phyloP scores from a whole-genome alignment of 2,888 invertebrate species.

The Heliconius erato region DNA sequence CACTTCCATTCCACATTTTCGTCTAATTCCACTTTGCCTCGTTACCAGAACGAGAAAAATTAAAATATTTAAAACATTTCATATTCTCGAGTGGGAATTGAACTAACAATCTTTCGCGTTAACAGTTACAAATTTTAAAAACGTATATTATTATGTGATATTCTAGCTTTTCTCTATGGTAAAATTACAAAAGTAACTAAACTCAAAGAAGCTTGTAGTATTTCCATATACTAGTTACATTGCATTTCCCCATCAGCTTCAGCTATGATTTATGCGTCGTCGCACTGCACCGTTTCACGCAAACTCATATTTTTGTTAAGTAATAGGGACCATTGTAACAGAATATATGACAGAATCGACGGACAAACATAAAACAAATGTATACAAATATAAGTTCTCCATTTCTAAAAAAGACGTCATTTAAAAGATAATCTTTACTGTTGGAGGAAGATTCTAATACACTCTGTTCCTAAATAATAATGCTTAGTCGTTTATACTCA shows the following conservation, averaged over 20 bases:
- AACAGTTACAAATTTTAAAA: too few species aligned
- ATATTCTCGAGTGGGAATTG: too few species aligned
- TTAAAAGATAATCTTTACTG: too few species aligned
- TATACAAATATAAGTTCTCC: too few species aligned
- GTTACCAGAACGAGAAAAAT: too few species aligned
- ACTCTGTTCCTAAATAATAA: neutral
- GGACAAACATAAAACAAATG: too few species aligned
- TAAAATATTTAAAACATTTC: too few species aligned
- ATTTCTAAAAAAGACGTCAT: too few species aligned
- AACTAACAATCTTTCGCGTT: too few species aligned
- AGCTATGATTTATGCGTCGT: slow-evolving; percentile 9
- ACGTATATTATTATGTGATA: too few species aligned
- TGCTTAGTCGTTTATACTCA: neutral
- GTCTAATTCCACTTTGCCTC: too few species aligned
- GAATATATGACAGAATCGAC: neutral
- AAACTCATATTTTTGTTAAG: neutral
- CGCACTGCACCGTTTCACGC: slow-evolving; percentile 17
- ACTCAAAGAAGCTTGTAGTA: neutral
- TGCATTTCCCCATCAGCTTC: neutral
- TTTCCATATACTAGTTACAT: neutral
- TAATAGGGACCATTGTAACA: neutral
- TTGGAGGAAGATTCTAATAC: neutral
- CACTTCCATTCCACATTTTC: too few species aligned
- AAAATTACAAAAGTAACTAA: neutral
- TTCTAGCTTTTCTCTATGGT: neutral